Base-by-base conservation (phyloP, 2,797 vertebrate genomes). In the Ceryle rudis region DNA sequence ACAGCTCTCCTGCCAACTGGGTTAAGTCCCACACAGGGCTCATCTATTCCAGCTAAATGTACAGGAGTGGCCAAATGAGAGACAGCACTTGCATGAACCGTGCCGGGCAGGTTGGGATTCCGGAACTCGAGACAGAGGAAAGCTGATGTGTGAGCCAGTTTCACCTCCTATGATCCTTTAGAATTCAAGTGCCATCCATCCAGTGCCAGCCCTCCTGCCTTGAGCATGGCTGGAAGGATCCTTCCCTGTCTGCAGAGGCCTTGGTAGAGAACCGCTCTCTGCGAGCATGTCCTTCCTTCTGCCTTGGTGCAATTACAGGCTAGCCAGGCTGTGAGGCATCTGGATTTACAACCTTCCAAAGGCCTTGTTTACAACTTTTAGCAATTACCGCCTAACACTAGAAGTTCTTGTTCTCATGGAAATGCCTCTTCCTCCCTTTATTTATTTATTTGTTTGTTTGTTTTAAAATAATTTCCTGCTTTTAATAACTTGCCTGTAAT, bases 311-410 rank as follows among this genome's bases (percentile, higher is more conserved):
- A 82, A 87, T 91, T 74, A 77, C 67, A 65, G 70, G 61, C 75
- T 65, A 11, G 13, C 91, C 66, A 80, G 77, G 66, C 39, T 44
- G 54, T 65, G 88, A 88, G 79, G 65, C 92, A 83, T 84, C 77
- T 39, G 71, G 90, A 86, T 96, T 93, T 96, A 91, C 85, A 94
- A 33, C 95, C 73, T 96, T 88, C 81, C 87, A 83, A 54, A 70
- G 51, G 49, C 70, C 93, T 75, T 81, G 89, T 95, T 95, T 94
- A 93, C 77, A 81, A 31, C 91, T 86, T 90, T 69, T 81, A 86
- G 80, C 94, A 93, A 87, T 87, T 89, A 46, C 89, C 33, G 57
- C 17, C 81, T 49, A 93, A 97, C 72, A n/a, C 85, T 49, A 67
- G 81, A 62, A 91, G 85, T 70, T 49, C 82, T 94, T 86, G 85